Conservation (phyloP, 1,140 invertebrate genomes). For the Eulimnadia texana region DNA sequence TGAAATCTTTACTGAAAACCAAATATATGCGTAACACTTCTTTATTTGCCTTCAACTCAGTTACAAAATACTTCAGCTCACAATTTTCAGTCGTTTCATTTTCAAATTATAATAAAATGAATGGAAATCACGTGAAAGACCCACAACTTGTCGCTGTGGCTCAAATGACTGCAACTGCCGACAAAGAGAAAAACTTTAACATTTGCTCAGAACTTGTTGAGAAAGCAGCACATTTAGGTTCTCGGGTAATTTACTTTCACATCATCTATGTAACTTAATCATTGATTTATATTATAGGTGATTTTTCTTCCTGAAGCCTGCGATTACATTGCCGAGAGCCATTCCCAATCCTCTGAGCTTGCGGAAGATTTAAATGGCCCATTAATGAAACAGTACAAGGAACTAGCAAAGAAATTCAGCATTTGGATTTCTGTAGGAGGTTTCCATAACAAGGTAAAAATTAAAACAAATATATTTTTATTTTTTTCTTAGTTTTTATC, state of each 20-base stretch:
- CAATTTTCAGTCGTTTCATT: too few species aligned
- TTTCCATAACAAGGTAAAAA: conserved; percentile 54
- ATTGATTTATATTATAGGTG: conserved; percentile 45
- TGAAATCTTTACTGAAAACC: too few species aligned
- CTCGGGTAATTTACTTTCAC: conserved; percentile 37
- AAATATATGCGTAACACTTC: too few species aligned
- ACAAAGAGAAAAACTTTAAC: conserved; percentile 57
- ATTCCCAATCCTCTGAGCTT: conserved; percentile 48
- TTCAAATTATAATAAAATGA: too few species aligned
- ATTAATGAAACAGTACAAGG: conserved; percentile 48
- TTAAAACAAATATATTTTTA: background rate
- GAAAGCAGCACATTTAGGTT: conserved; percentile 42
- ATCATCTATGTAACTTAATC: background rate
- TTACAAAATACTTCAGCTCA: too few species aligned
- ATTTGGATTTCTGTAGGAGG: conserved; percentile 92
- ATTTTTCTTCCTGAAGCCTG: conserved; percentile 90
- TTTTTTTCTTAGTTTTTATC: conserved; percentile 15
- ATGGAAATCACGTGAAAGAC: too few species aligned
- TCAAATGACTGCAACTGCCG: conserved; percentile 59
- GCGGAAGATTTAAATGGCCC: conserved; percentile 59
- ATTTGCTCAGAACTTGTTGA: conserved; percentile 40
- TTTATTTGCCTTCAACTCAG: too few species aligned
- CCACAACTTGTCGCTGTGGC: conserved; percentile 49
- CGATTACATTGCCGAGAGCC: conserved; percentile 72
- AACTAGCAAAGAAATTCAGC: conserved; percentile 51